phyloP scores from a whole-genome alignment of 1,140 invertebrate species.

The Aradophagus sp. region DNA sequence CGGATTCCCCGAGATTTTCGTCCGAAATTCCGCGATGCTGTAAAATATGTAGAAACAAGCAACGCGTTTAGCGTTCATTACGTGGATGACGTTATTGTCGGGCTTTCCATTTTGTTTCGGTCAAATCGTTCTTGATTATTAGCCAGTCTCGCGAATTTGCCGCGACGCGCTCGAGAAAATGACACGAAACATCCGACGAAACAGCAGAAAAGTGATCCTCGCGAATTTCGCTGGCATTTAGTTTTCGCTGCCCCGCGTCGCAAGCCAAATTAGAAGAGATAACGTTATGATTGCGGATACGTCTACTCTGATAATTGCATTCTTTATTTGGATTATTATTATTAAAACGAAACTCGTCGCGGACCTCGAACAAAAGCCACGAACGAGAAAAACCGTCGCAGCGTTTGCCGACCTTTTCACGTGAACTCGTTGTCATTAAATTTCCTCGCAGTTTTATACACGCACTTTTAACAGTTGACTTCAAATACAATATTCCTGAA shows the following conservation, averaged over 20 bases:
- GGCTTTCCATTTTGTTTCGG: constrained; percentile 25
- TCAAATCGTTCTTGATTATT: constrained; percentile 60
- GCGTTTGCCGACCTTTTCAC: too few relatives aligned
- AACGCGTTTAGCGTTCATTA: too few relatives aligned
- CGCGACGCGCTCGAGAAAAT: constrained; percentile 22
- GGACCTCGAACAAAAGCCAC: constrained; percentile 8
- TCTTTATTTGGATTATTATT: constrained; percentile 28
- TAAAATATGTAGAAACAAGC: too few relatives aligned
- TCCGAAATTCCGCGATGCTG: too few relatives aligned
- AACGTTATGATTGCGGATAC: constrained; percentile 41
- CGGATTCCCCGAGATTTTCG: too few relatives aligned
- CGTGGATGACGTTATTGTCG: constrained; percentile 12
- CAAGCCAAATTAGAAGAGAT: constrained; percentile 40
- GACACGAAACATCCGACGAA: constrained; percentile 30
- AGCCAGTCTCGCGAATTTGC: constrained; percentile 40
- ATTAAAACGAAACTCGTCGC: constrained; percentile 26
- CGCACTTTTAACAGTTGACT: too few relatives aligned
- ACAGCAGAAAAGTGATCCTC: constrained; percentile 40
- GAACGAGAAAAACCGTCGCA: too few relatives aligned
- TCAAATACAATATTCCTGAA: too few relatives aligned
- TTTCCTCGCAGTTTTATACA: too few relatives aligned
- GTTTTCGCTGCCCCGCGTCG: constrained; percentile 26
- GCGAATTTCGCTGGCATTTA: constrained; percentile 38
- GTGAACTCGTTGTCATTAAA: too few relatives aligned
- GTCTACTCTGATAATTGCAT: constrained; percentile 19